Evolutionary conservation across 2,888 invertebrate species (phyloP), one percentile per base, ranked within the genome.

Genomic region (Aspidapion aeneum): DNA sequence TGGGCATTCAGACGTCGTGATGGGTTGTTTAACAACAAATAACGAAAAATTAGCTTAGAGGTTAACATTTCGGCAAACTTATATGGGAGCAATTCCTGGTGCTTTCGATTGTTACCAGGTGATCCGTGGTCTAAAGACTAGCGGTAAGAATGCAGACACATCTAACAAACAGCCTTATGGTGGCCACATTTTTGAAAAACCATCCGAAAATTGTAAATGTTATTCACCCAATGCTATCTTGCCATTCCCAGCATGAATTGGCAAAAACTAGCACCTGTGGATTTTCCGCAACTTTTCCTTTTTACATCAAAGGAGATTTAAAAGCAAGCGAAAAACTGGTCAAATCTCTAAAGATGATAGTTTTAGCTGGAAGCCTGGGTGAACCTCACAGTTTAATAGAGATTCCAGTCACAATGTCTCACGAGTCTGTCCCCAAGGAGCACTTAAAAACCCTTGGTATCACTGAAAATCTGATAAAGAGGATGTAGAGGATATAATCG

Each of bases 61-160:
- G 75, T 80, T 99, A 49, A 84, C 88, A 70, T 98, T 93, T 81
- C 82, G 94, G 65, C 97, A 97, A 83, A 94, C 95, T 77, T 94
- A 94, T 2, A 86, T 92, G 84, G 99, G 99, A 59, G 88, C 93
- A 52, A 90, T 98, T 16, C 98, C 99, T 1, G 94, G 98, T 0
- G 96, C 99, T 0, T 96, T 97, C 77, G 99, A 99, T 79, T 98
- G 98, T 79, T 94, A 89, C 77, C 84, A 96, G 76, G 96, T 97
- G 0, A 95, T 93, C 76, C 86, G 96, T 67, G 94, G 98, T 74
- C 81, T 98, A 64, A 98, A 98, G 82, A 99, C 98, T 99, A 21
- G 90, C 93, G 2, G 73, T 98, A 21, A 85, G 98, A 61, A 98
- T 99, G 98, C 86, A 91, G 68, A 87, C 90, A 69, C 96, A 98